These are phyloP conservation scores for Drosophila ustulata DNA, from an alignment of 2,888 invertebrate species.

Conservation along the genomic window DNA sequence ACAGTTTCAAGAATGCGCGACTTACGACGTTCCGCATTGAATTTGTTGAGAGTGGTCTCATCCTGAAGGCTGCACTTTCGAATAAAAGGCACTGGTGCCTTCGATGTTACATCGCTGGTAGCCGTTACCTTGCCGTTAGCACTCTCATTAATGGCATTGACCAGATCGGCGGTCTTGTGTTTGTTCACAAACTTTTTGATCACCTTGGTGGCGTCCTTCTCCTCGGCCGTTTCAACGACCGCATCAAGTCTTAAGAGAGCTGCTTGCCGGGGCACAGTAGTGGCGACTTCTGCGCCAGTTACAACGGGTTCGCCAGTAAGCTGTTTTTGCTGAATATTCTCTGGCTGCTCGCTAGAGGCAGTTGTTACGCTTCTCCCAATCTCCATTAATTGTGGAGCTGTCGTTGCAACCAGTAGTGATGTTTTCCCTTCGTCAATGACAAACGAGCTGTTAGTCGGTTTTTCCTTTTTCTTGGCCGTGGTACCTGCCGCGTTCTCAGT, in stretches of 20 bases:
- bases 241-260: slow-evolving; percentile 78
- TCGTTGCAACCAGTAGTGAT: slow-evolving; percentile 27
- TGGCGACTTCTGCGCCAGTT: slow-evolving; percentile 1
- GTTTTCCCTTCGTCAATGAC: slow-evolving; percentile 58
- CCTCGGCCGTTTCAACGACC: slow-evolving; percentile 81
- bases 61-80: slow-evolving; percentile 85
- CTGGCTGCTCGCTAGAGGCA: slow-evolving; percentile 54
- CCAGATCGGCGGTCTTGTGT: slow-evolving; percentile 84
- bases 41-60: slow-evolving; percentile 82
- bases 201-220: slow-evolving; percentile 84
- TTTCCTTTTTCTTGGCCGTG: slow-evolving; percentile 90
- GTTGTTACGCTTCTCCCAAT: slow-evolving; percentile 69
- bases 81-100: slow-evolving; percentile 63
- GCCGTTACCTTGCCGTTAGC: slow-evolving; percentile 40
- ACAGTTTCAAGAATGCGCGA: slow-evolving; percentile 90
- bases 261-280: slow-evolving; percentile 59
- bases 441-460: slow-evolving; percentile 82
- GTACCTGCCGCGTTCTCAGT: slow-evolving; percentile 87
- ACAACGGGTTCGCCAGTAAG: slow-evolving; percentile 65
- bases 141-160: slow-evolving; percentile 82
- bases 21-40: slow-evolving; percentile 87
- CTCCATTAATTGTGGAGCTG: slow-evolving; percentile 69
- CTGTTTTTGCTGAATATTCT: slow-evolving; percentile 81
- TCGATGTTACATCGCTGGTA: slow-evolving; percentile 24
- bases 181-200: slow-evolving; percentile 85